Evolutionary conservation across 2,113 vertebrate genomes (phyloP), one percentile per base, ranked within the genome.

Genomic region (Hemichromis elongatus): DNA sequence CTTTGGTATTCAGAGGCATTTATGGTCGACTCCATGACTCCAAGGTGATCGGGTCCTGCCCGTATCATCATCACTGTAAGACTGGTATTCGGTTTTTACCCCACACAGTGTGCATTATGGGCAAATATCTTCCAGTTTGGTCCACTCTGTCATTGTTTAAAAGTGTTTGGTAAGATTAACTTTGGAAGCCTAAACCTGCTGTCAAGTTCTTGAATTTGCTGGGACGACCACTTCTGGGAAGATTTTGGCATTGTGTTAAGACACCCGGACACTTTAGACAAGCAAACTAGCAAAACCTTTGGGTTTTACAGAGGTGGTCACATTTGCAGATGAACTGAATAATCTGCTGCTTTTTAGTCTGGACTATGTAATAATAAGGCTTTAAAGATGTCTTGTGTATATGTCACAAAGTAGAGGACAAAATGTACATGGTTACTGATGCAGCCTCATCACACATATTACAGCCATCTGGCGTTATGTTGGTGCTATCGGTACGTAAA

Each of bases 41-140:
- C 21, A 42, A 45, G 37, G 21, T 47, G 9, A 40, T 24, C 66
- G 28, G 2, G 66, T 10, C 66, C 40, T 26, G 14, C 45, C 21
- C 21, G 18, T 45, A 70, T 28, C 66, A 16, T 40, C 37, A 40
- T 66, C 61, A 66, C 59, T 37, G 18, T 18, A 63, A n/a, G 30
- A 63, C 33, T 7, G 59, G 33, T 37, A 63, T 26, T 70, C 45
- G 63, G 0, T 70, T 70, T 70, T 45, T 42, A 26, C 63, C 3
- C 13, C 21, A 10, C 21, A 42, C 5, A 9, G 63, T 0, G 21
- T 45, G 0, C n/a, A 0, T 16, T 68, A 24, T 68, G 63, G 37
- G n/a, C 0, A 37, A 42, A 68, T 0, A 42, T 42, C 0, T 63
- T 40, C 7, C 0, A 1, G 21, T 68, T 1, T 40, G 61, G n/a